Conservation (phyloP, 2,888 invertebrate genomes). For the Tenthredo distinguenda region DNA sequence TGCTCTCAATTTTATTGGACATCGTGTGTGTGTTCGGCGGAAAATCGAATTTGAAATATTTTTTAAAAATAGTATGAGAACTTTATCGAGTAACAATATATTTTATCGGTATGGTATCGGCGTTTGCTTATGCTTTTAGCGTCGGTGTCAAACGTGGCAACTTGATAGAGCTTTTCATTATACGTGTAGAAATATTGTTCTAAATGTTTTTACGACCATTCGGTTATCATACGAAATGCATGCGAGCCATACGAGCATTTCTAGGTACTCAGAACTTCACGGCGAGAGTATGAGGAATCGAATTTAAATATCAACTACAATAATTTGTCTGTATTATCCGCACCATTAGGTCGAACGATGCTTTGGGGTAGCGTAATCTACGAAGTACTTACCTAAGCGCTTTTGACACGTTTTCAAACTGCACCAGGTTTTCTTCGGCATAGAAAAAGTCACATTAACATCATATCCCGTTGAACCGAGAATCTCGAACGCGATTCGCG, state of each 20-base stretch:
- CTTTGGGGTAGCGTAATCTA: conserved; percentile 24
- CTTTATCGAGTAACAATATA: conserved; percentile 17
- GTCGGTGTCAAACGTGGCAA: conserved; percentile 10
- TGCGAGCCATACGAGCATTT: background rate
- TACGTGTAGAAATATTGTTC: background rate
- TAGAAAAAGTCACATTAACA: background rate
- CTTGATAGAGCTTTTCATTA: background rate
- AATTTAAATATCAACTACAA: conserved; percentile 42
- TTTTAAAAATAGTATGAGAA: background rate
- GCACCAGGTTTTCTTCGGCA: background rate
- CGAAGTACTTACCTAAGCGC: conserved; percentile 38
- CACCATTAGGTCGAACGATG: conserved; percentile 44
- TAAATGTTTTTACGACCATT: background rate
- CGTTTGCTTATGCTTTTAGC: background rate
- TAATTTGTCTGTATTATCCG: conserved; percentile 31
- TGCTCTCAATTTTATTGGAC: background rate
- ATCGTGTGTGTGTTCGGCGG: background rate
- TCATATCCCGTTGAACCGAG: conserved; percentile 15
- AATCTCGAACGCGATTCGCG: background rate
- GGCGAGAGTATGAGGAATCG: background rate
- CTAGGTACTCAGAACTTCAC: background rate
- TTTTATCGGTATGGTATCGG: background rate
- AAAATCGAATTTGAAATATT: conserved; percentile 7
- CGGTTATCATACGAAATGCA: background rate
- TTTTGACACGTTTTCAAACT: conserved; percentile 21